Conservation (phyloP, 2,797 vertebrate species). For the Catharus ustulatus region DNA sequence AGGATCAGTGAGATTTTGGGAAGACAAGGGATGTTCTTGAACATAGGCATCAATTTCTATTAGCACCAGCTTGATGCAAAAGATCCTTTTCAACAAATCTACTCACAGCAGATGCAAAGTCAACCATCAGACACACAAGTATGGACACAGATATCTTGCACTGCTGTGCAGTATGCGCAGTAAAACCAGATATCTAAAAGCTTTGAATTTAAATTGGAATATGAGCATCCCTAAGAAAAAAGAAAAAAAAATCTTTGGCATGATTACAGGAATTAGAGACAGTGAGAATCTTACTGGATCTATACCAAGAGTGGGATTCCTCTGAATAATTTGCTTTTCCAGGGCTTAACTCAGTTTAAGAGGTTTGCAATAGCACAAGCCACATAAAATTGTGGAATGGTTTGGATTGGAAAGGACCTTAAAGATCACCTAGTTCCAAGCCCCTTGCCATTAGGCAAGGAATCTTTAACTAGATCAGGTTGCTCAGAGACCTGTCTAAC, state of each 20-base stretch:
- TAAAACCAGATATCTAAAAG: neutral
- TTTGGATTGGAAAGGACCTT: neutral
- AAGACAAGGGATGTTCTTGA: neutral
- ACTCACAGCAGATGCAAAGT: rapidly evolving
- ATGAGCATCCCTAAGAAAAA: neutral
- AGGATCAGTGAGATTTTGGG: neutral
- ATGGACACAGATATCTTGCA: neutral
- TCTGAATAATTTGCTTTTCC: neutral
- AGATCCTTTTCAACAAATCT: neutral
- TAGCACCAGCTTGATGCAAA: neutral
- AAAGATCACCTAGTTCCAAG: neutral
- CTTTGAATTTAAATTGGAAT: neutral
- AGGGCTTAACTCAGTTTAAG: neutral
- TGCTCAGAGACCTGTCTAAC: neutral
- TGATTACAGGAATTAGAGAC: neutral
- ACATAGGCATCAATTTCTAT: neutral
- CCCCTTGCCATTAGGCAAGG: rapidly evolving
- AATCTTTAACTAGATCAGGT: neutral
- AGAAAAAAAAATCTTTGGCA: neutral
- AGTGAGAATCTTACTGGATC: neutral
- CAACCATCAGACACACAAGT: neutral
- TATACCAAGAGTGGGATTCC: neutral
- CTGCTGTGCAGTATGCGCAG: neutral
- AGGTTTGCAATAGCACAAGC: neutral
- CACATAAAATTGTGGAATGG: neutral